These are phyloP conservation scores for Columba livia DNA, from an alignment of 2,113 vertebrate species.

Conservation along the genomic window DNA sequence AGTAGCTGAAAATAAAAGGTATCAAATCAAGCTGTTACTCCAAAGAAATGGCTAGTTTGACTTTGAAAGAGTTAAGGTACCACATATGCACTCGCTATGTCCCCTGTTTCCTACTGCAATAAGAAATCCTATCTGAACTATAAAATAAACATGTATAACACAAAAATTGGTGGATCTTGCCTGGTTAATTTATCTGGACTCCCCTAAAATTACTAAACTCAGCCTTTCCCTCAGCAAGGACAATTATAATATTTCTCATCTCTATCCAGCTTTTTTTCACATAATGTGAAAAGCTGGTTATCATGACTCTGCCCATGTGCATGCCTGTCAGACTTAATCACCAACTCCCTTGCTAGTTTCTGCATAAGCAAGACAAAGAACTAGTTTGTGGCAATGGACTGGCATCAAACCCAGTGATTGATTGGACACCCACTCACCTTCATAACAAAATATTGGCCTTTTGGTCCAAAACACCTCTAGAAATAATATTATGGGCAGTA, in stretches of 20 bases:
- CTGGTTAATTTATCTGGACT: background rate
- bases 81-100: fast-evolving
- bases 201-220: background rate
- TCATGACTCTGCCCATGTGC: background rate
- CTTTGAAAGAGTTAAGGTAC: background rate
- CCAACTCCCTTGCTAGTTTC: background rate
- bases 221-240: background rate
- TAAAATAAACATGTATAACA: background rate
- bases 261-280: background rate
- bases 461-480: background rate
- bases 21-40: background rate
- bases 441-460: background rate
- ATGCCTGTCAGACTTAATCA: background rate
- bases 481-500: background rate
- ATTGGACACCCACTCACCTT: background rate
- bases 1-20: background rate
- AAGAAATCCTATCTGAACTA: background rate
- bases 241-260: background rate
- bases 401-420: background rate
- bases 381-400: background rate
- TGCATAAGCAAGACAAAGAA: background rate
- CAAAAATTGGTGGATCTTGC: background rate
- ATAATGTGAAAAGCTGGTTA: background rate
- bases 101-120: background rate
- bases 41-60: background rate